phyloP scores from a whole-genome alignment of 2,113 vertebrate species.

The Nerophis ophidion region DNA sequence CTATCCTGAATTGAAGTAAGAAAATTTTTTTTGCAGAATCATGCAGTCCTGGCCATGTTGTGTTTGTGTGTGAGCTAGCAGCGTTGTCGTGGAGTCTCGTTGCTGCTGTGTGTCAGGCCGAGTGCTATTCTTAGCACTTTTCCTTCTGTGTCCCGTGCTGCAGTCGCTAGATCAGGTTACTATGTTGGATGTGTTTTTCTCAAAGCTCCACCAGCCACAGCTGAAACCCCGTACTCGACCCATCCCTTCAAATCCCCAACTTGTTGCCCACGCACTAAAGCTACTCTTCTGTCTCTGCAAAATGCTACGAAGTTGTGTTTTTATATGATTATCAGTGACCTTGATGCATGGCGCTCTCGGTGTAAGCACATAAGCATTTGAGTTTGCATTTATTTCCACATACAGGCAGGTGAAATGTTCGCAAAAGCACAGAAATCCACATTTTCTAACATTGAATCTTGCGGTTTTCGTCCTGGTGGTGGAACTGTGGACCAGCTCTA shows the following conservation, averaged over 20 bases:
- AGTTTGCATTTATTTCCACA: too few relatives aligned
- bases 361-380: too few relatives aligned
- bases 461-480: too few relatives aligned
- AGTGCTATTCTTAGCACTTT: conserved; percentile 61
- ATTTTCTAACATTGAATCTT: too few relatives aligned
- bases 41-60: conserved; percentile 15
- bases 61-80: conserved; percentile 14
- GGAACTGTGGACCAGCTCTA: too few relatives aligned
- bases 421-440: too few relatives aligned
- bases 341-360: too few relatives aligned
- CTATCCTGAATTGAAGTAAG: too few relatives aligned
- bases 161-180: conserved; percentile 67
- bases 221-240: not conserved
- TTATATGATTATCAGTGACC: too few relatives aligned
- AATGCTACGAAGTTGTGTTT: too few relatives aligned
- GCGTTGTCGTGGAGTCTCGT: conserved; percentile 37
- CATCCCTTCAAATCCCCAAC: conserved; percentile 10
- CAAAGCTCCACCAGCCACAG: conserved; percentile 17
- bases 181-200: conserved; percentile 39
- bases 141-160: conserved; percentile 58
- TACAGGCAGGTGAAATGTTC: too few relatives aligned
- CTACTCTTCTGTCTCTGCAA: not conserved
- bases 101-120: conserved; percentile 47
- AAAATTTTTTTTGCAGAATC: too few relatives aligned
- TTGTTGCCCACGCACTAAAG: conserved; percentile 21